Conservation (phyloP, 1,140 invertebrate genomes). For the Araneus ventricosus region DNA sequence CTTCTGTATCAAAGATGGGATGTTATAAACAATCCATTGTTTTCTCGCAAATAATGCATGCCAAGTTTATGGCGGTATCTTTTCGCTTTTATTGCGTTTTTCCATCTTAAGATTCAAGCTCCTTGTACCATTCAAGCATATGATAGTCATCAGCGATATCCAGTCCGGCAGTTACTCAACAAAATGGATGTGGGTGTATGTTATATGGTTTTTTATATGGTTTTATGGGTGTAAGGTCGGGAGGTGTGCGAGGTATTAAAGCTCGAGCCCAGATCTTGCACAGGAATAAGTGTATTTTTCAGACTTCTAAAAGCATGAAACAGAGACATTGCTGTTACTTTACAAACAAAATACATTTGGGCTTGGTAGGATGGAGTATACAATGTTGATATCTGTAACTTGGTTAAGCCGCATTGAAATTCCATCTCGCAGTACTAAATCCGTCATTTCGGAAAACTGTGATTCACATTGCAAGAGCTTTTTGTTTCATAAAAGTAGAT, state of each 20-base stretch:
- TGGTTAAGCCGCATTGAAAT: neutral
- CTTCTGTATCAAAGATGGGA: neutral
- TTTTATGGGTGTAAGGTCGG: constrained; percentile 48
- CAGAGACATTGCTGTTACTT: neutral
- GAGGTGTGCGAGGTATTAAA: constrained; percentile 41
- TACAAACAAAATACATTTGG: neutral
- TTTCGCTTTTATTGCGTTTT: constrained; percentile 31
- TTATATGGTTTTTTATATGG: constrained; percentile 22
- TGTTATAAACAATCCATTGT: constrained; percentile 31
- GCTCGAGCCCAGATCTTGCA: neutral
- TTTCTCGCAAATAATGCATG: constrained; percentile 49
- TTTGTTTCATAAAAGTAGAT: neutral
- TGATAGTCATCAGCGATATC: constrained; percentile 38
- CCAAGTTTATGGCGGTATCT: constrained; percentile 6
- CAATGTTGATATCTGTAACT: neutral
- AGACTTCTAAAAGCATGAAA: neutral
- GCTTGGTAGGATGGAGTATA: neutral
- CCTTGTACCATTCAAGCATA: neutral
- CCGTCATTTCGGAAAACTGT: neutral
- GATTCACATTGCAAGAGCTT: neutral
- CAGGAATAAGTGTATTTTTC: neutral
- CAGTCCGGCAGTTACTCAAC: constrained; percentile 3
- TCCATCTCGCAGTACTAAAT: neutral
- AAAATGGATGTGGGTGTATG: constrained; percentile 15
- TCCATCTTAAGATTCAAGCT: constrained; percentile 11